Conservation (phyloP, 1,140 invertebrate genomes). For the Dermatophagoides farinae region DNA sequence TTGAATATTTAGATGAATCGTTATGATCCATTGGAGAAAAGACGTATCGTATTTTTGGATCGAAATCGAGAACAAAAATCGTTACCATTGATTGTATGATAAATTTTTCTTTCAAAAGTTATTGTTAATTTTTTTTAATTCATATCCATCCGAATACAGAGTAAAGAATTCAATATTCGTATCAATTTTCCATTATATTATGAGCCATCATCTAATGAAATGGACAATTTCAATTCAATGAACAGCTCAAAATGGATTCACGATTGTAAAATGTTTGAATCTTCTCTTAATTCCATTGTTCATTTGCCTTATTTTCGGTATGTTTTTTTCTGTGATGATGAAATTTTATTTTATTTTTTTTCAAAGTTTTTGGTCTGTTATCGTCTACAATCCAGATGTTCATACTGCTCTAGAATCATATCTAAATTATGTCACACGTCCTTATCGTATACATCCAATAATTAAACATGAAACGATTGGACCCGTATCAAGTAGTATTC, state of each 20-base stretch:
- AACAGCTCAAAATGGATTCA: not conserved
- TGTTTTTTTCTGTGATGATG: not conserved
- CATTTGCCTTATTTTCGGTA: conserved; percentile 1
- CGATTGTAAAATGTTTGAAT: not conserved
- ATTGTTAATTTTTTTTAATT: not conserved
- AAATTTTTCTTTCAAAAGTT: not conserved
- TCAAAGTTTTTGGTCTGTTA: conserved; percentile 4
- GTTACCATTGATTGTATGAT: not conserved
- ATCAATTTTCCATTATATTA: not conserved
- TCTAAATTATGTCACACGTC: not conserved
- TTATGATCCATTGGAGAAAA: conserved; percentile 3
- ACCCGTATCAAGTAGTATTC: conserved; percentile 32
- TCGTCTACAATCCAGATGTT: not conserved
- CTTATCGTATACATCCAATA: not conserved
- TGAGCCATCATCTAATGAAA: conserved; percentile 2
- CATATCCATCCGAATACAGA: not conserved
- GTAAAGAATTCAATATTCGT: conserved; percentile 1
- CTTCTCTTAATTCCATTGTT: not conserved
- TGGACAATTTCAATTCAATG: not conserved
- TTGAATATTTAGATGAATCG: no score
- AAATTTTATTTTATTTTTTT: not conserved
- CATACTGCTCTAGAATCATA: not conserved
- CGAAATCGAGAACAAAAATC: conserved; percentile 4
- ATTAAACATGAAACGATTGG: conserved; percentile 28
- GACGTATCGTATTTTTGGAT: not conserved